Percentiles rank a stretch among this genome's conserved stretches.
These are phyloP conservation scores for Cryptus armator DNA, from an alignment of 2,888 invertebrate species.

Conservation along the genomic window DNA sequence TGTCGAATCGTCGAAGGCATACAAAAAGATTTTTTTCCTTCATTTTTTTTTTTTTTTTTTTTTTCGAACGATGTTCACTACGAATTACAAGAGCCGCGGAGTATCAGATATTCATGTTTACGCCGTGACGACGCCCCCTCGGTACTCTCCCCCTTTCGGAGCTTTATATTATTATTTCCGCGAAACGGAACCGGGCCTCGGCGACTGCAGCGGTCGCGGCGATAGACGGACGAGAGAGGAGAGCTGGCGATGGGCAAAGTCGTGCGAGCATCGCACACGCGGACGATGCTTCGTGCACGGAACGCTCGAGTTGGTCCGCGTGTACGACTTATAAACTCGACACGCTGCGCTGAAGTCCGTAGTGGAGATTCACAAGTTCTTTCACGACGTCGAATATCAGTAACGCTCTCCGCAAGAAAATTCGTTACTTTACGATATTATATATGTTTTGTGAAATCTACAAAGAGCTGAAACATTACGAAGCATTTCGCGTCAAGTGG, in stretches of 20 bases:
- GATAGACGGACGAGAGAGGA: conserved; percentile 7
- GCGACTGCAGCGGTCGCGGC: conserved; percentile 43
- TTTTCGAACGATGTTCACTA: conserved; percentile 61
- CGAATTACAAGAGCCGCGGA: conserved; percentile 68
- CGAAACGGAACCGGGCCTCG: conserved; percentile 76
- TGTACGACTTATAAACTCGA: conserved; percentile 71
- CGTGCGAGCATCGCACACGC: conserved; percentile 22
- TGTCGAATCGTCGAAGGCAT: neutral
- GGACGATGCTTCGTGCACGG: conserved; percentile 51
- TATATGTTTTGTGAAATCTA: neutral
- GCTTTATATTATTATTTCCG: conserved; percentile 77
- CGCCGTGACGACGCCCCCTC: conserved; percentile 69
- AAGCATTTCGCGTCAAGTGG: conserved; percentile 3
- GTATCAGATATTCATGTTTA: conserved; percentile 73
- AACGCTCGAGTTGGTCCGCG: conserved; percentile 76
- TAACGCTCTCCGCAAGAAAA: neutral
- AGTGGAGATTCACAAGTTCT: conserved; percentile 36
- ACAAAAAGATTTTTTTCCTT: conserved; percentile 13
- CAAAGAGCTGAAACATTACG: conserved; percentile 8
- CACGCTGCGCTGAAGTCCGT: conserved; percentile 64
- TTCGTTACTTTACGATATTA: conserved; percentile 15
- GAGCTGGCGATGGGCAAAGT: conserved; percentile 14
- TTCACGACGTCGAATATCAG: conserved; percentile 19
- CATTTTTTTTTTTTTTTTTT: no score
- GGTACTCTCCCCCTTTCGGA: conserved; percentile 39